A percentile compares a stretch with the other conserved stretches of the same genome.
phyloP scores from a whole-genome alignment of 2,797 vertebrate species.

The Halcyon chelicuti region DNA sequence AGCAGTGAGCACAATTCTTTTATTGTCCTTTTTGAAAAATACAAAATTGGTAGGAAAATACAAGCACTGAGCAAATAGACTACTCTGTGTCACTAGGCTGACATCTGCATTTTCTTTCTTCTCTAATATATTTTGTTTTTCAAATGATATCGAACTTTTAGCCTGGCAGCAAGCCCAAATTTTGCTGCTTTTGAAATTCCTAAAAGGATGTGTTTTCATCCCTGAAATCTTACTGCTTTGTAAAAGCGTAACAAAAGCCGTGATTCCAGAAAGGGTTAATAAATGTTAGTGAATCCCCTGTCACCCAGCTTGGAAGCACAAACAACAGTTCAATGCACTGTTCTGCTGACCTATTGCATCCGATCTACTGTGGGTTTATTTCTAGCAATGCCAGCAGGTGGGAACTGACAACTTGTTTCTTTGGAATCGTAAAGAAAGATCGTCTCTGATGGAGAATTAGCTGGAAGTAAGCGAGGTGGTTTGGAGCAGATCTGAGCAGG shows the following conservation, averaged over 20 bases:
- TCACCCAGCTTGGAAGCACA: conserved; percentile 38
- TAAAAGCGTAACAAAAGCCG: neutral
- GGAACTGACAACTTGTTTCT: conserved; percentile 25
- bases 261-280: conserved; percentile 29
- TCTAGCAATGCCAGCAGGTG: conserved; percentile 48
- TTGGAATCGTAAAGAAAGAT: conserved; percentile 21
- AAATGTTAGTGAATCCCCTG: conserved; percentile 1
- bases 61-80: conserved; percentile 81
- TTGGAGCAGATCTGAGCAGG: conserved; percentile 59
- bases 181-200: conserved; percentile 48
- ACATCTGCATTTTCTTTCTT: conserved; percentile 82
- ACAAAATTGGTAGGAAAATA: conserved; percentile 86
- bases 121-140: conserved; percentile 71
- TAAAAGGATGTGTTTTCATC: conserved; percentile 22
- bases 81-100: conserved; percentile 80
- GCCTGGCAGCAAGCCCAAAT: conserved; percentile 15
- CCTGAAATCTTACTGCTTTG: neutral
- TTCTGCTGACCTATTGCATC: conserved; percentile 62
- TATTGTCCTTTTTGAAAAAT: conserved; percentile 89
- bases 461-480: conserved; percentile 55
- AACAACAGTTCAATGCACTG: conserved; percentile 40
- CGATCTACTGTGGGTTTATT: conserved; percentile 47
- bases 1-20: conserved; percentile 88
- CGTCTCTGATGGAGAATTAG: conserved; percentile 43
- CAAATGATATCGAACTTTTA: conserved; percentile 65